Evolutionary conservation across 2,113 vertebrate species (phyloP).

Genomic region (Indri indri): DNA sequence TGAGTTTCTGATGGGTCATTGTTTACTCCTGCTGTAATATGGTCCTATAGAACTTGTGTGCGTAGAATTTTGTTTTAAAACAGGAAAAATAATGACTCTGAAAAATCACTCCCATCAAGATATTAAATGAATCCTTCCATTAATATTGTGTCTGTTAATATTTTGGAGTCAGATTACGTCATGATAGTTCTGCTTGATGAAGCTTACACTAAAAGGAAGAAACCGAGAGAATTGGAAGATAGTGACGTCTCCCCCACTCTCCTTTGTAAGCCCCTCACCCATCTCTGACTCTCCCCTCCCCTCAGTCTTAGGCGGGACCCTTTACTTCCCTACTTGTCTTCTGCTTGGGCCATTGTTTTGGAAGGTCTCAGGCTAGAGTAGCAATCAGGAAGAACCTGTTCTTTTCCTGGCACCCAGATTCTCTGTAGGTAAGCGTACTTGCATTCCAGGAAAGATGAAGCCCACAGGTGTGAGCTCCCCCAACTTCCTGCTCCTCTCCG

Average conservation of each 20-base stretch:
- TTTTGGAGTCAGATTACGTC: neutral
- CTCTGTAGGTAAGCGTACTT: neutral
- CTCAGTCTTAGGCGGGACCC: neutral
- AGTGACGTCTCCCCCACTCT: neutral
- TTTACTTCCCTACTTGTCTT: neutral
- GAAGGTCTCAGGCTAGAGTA: neutral
- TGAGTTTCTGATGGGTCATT: neutral
- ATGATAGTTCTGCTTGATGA: neutral
- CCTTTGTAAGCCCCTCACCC: no score
- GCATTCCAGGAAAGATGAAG: neutral
- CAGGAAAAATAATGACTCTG: slow-evolving; percentile 9
- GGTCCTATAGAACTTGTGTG: neutral
- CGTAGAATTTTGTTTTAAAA: slow-evolving; percentile 39
- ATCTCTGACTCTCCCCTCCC: accelerated
- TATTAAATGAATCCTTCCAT: neutral
- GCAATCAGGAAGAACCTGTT: neutral
- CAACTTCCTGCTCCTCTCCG: neutral
- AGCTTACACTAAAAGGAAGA: neutral
- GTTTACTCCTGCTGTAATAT: neutral
- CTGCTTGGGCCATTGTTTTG: neutral
- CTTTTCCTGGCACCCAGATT: neutral
- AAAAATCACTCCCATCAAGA: slow-evolving; percentile 2
- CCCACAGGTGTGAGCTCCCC: neutral
- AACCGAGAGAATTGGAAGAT: neutral
- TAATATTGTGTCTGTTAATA: neutral